Evolutionary conservation across 37 sponge, comb jelly and placozoan species (phyloP), one percentile per base, ranked within the genome.

Genomic region (Halichondria panicea): DNA sequence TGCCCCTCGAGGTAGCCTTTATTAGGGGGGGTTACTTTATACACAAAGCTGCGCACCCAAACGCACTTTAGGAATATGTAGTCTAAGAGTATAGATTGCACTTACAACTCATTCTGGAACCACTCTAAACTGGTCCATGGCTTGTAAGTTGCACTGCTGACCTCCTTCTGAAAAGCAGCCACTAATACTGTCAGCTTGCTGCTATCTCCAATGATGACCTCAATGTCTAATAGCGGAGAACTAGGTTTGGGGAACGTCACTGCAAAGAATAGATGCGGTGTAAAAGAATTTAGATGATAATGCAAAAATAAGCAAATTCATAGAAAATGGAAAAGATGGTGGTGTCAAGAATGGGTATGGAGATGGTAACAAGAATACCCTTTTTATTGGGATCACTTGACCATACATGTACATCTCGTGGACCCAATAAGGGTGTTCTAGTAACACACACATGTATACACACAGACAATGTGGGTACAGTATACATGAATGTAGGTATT

Each of bases 101-200:
- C 88, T 72, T 35, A 93, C 93, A 42, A 93, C 48, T 93, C 89
- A 24, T 84, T 70, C 53, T 61, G 44, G 46, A 93, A 81, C 90
- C 93, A 93, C 39, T 75, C 55, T 27, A 93, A 53, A 22, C 55
- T 58, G 22, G 41, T 77, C 92, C 92, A 92, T 0, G 56, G 43
- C 15, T 58, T n/a, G 38, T 42, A 71, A 33, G 43, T 18, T 35
- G 68, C 69, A 19, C 64, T 12, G 0, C 54, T 40, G 25, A 78
- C 43, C 12, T 77, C 65, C 15, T 40, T 21, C 53, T 93, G 67
- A 31, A 93, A 89, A 25, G 33, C 44, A 24, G 21, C 37, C 63
- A 84, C 63, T 60, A 93, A 60, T 15, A 48, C 27, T 1, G 35
- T 43, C 1, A 75, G 54, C 24, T 40, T 33, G 3, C 48, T 36